Evolutionary conservation across 2,113 vertebrate species (phyloP).

Genomic region (Oncorhynchus tshawytscha): DNA sequence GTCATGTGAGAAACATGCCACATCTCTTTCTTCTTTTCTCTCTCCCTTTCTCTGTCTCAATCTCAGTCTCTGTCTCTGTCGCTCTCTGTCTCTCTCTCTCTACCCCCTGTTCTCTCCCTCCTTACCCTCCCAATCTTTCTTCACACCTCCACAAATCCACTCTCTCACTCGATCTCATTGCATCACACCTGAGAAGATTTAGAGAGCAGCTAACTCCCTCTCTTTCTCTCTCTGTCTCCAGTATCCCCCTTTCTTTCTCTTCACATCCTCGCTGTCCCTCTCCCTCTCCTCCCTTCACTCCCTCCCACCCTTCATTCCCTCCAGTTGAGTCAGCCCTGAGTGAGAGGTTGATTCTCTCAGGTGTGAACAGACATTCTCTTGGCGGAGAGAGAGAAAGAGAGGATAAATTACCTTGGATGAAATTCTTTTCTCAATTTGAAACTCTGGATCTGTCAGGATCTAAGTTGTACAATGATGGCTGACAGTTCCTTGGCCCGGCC

Average conservation of each 20-base stretch:
- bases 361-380: constrained; percentile 56
- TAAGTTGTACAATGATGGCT: constrained; percentile 64
- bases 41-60: background rate
- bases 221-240: constrained; percentile 10
- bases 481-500: constrained; percentile 50
- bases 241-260: constrained; percentile 17
- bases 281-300: constrained; percentile 25
- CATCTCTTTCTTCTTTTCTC: background rate
- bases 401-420: constrained; percentile 49
- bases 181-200: constrained; percentile 22
- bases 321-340: constrained; percentile 37
- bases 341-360: constrained; percentile 40
- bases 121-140: too few relatives aligned
- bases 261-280: constrained; percentile 6
- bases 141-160: constrained; percentile 24
- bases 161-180: constrained; percentile 8
- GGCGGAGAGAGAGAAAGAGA: constrained; percentile 36
- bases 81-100: constrained; percentile 5
- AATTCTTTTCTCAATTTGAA: constrained; percentile 36
- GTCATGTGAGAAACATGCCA: constrained; percentile 26
- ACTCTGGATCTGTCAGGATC: constrained; percentile 49
- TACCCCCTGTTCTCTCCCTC: too few relatives aligned
- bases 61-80: constrained; percentile 7
- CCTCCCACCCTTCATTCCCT: constrained; percentile 25
- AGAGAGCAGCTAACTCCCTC: background rate